These are phyloP conservation scores for Prunella fulvescens DNA, from an alignment of 2,113 vertebrate genomes.

Conservation along the genomic window DNA sequence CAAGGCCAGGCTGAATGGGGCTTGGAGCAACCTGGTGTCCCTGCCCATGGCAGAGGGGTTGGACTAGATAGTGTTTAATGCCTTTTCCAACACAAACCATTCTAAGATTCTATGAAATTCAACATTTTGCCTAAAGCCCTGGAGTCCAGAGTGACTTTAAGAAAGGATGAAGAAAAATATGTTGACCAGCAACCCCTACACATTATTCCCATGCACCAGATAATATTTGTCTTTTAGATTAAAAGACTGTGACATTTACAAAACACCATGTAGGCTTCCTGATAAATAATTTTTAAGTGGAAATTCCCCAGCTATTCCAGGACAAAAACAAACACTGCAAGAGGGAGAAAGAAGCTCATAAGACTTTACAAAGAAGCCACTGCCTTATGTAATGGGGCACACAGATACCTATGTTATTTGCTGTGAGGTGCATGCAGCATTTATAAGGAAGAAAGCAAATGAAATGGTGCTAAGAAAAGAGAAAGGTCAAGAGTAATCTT, in stretches of 20 bases:
- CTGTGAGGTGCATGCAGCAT: background rate
- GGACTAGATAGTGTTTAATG: background rate
- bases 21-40: background rate
- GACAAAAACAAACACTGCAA: background rate
- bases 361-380: background rate
- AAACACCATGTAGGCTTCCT: background rate
- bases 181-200: background rate
- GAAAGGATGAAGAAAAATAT: background rate
- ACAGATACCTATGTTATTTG: background rate
- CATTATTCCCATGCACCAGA: background rate
- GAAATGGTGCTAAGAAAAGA: background rate
- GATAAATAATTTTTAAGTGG: background rate
- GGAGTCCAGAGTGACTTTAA: background rate
- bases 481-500: background rate
- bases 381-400: background rate
- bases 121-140: background rate
- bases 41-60: background rate
- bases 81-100: background rate
- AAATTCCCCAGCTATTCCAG: background rate
- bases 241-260: background rate
- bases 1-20: background rate
- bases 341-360: background rate
- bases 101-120: background rate
- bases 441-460: background rate
- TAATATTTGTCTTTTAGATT: background rate